Conservation (phyloP, 2,113 vertebrate species). For the Pomatostomus ruficeps region DNA sequence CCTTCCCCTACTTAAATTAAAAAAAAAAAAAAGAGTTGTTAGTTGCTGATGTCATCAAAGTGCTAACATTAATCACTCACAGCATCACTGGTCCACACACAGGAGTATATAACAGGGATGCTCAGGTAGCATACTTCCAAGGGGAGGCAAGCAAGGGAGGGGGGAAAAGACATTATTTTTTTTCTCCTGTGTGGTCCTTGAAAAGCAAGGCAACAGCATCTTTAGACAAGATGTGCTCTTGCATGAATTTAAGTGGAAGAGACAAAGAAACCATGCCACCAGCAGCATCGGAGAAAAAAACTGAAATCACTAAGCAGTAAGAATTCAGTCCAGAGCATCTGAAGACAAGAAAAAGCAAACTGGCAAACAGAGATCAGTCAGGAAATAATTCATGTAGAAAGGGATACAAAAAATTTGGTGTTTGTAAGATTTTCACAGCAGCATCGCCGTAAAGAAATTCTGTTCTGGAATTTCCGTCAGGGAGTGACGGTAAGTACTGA, state of each 20-base stretch:
- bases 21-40: neutral
- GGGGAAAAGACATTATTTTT: neutral
- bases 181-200: neutral
- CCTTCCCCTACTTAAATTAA: neutral
- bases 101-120: conserved; percentile 27
- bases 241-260: conserved; percentile 33
- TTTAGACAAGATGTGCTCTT: conserved; percentile 23
- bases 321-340: neutral
- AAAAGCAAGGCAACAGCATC: conserved; percentile 40
- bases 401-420: neutral
- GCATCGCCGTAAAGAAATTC: neutral
- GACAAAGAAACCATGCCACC: conserved; percentile 29
- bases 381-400: neutral
- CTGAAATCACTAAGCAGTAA: conserved; percentile 1
- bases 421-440: neutral
- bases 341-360: neutral
- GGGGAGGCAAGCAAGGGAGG: neutral
- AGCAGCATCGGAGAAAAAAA: neutral
- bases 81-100: conserved; percentile 28
- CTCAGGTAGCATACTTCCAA: neutral
- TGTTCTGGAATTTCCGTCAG: neutral
- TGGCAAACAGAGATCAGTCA: conserved; percentile 25
- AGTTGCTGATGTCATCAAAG: conserved; percentile 62
- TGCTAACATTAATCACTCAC: conserved; percentile 58
- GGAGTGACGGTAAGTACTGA: conserved; percentile 40